Percentiles rank a stretch among this genome's conserved stretches.
Conservation (phyloP, 2,113 vertebrate genomes). For the Notothenia rossii region DNA sequence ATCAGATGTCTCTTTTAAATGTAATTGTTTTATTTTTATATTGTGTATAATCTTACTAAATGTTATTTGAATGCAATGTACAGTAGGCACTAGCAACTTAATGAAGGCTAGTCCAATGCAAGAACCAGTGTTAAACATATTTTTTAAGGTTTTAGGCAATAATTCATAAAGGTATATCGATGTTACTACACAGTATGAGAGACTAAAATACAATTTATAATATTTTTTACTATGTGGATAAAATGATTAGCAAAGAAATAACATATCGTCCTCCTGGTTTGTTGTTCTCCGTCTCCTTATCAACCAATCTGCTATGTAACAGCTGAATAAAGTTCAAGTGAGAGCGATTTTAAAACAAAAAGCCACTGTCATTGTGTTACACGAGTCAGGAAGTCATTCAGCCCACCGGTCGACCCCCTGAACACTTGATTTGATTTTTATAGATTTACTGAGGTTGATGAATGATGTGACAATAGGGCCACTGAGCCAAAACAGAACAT, state of each 20-base stretch:
- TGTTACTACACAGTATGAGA: conserved; percentile 29
- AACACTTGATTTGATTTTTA: conserved; percentile 24
- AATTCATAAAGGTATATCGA: conserved; percentile 13
- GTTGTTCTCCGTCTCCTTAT: conserved; percentile 15
- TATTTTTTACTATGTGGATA: not conserved
- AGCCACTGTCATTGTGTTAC: conserved; percentile 26
- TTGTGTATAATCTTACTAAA: conserved; percentile 68
- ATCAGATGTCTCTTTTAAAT: conserved; percentile 66
- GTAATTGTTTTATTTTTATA: conserved; percentile 79
- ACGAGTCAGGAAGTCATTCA: conserved; percentile 14
- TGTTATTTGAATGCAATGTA: conserved; percentile 61
- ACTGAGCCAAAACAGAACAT: conserved; percentile 60
- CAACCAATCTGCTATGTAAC: not conserved
- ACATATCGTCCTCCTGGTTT: not conserved
- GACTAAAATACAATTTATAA: not conserved
- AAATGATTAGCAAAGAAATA: not conserved
- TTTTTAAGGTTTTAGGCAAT: conserved; percentile 38
- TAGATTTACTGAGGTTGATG: conserved; percentile 51
- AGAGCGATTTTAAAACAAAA: conserved; percentile 33
- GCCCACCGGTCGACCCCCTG: not conserved
- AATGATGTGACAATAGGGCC: conserved; percentile 64
- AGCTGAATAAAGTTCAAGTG: conserved; percentile 9
- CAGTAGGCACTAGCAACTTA: conserved; percentile 63
- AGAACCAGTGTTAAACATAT: conserved; percentile 43
- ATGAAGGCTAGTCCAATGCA: conserved; percentile 69